phyloP scores from a whole-genome alignment of 1,140 invertebrate genomes.

The Batillaria attramentaria region DNA sequence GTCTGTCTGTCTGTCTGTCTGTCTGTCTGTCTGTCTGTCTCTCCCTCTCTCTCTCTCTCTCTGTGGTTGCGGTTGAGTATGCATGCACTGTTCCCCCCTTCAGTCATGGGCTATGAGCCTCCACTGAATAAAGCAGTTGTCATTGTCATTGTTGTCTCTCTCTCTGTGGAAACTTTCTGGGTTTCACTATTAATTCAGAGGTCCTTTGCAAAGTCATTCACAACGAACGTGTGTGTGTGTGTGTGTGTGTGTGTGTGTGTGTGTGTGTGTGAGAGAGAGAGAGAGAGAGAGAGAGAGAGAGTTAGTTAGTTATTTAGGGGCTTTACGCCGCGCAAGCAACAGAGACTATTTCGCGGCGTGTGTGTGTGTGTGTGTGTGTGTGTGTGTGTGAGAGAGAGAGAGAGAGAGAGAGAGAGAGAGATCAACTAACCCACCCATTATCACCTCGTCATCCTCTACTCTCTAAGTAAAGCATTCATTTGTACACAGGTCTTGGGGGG shows the following conservation, averaged over 20 bases:
- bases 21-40: conserved; percentile 18
- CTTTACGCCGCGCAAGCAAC: no score
- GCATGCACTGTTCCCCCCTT: no score
- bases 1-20: conserved; percentile 18
- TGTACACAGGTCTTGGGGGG: no score
- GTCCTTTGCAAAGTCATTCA: neutral
- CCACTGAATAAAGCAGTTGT: no score
- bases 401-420: no score
- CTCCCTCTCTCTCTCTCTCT: conserved; percentile 5
- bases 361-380: neutral
- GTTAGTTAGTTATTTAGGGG: neutral
- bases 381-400: neutral
- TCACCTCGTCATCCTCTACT: no score
- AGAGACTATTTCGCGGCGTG: no score
- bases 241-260: conserved; percentile 15
- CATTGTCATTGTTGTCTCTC: no score
- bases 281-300: neutral
- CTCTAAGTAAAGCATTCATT: no score
- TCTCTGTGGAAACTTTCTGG: neutral
- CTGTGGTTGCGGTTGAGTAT: no score
- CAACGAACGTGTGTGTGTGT: neutral
- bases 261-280: neutral
- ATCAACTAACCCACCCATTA: no score
- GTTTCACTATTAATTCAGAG: neutral
- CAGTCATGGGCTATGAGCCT: no score